phyloP scores from a whole-genome alignment of 2,888 invertebrate species.

The Matsumyia berberina region DNA sequence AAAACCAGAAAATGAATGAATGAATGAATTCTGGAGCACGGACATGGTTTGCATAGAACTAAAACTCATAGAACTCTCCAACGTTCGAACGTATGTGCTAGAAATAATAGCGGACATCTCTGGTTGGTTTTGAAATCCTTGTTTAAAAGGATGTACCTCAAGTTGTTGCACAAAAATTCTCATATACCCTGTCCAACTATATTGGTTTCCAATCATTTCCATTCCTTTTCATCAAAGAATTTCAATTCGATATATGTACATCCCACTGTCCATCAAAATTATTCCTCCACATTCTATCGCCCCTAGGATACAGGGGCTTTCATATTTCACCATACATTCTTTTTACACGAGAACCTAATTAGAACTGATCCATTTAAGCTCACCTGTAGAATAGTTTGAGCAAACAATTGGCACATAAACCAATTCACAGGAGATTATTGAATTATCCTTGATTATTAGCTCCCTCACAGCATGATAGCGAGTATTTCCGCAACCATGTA shows the following conservation, averaged over 20 bases:
- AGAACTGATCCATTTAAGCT: neutral
- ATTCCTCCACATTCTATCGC: neutral
- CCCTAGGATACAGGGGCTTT: neutral
- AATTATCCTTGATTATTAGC: slow-evolving; percentile 29
- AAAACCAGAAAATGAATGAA: no score
- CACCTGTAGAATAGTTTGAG: neutral
- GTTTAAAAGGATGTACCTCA: no score
- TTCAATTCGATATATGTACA: neutral
- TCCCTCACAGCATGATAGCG: slow-evolving; percentile 15
- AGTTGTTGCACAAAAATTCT: no score
- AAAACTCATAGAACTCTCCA: no score
- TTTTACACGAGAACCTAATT: neutral
- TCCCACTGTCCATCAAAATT: neutral
- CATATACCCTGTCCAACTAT: no score
- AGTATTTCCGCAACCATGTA: slow-evolving; percentile 24
- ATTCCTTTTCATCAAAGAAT: neutral
- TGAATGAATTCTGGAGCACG: no score
- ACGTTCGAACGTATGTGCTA: no score
- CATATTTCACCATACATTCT: neutral
- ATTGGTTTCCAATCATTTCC: no score
- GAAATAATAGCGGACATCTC: no score
- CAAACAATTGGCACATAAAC: slow-evolving; percentile 19
- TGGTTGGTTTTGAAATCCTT: no score
- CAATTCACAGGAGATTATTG: slow-evolving; percentile 36
- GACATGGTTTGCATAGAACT: no score